Percentiles rank a stretch among this genome's conserved stretches.
Conservation (phyloP, 2,888 invertebrate genomes). For the Osmoderma eremita region DNA sequence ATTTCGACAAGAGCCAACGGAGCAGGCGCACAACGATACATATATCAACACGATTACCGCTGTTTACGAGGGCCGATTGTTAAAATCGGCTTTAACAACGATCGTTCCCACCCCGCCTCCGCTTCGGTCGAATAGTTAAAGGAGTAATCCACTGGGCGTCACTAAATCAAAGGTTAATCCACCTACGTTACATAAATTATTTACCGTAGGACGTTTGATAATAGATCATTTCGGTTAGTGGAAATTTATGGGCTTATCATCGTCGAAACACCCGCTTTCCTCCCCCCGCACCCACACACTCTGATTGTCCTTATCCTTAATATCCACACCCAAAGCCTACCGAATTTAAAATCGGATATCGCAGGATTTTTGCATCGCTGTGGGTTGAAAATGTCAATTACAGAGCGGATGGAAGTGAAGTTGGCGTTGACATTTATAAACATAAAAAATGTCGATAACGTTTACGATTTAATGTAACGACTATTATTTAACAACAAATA, state of each 20-base stretch:
- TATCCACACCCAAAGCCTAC: constrained; percentile 33
- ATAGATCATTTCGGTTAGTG: constrained; percentile 52
- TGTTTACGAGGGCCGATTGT: constrained; percentile 50
- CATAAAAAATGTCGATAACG: too few species aligned
- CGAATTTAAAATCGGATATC: constrained; percentile 32
- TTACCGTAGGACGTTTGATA: constrained; percentile 50
- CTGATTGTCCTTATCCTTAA: constrained; percentile 34
- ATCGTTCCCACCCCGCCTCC: constrained; percentile 47
- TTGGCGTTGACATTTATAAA: too few species aligned
- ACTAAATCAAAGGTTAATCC: constrained; percentile 56
- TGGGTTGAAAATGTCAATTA: constrained; percentile 12
- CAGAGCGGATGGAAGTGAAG: too few species aligned
- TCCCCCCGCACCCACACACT: too few species aligned
- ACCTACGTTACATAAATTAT: constrained; percentile 55
- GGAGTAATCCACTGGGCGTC: constrained; percentile 53
- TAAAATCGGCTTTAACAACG: constrained; percentile 55
- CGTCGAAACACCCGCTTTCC: constrained; percentile 26
- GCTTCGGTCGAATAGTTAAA: constrained; percentile 39
- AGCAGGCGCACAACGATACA: constrained; percentile 46
- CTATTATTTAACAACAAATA: too few species aligned
- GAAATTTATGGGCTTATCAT: constrained; percentile 47
- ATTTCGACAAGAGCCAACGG: constrained; percentile 4
- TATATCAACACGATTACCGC: constrained; percentile 51
- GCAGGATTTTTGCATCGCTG: constrained; percentile 9
- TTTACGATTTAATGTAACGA: too few species aligned